These are phyloP conservation scores for Cryptomyrus ogoouensis DNA, from an alignment of 2,113 vertebrate genomes.

Conservation along the genomic window DNA sequence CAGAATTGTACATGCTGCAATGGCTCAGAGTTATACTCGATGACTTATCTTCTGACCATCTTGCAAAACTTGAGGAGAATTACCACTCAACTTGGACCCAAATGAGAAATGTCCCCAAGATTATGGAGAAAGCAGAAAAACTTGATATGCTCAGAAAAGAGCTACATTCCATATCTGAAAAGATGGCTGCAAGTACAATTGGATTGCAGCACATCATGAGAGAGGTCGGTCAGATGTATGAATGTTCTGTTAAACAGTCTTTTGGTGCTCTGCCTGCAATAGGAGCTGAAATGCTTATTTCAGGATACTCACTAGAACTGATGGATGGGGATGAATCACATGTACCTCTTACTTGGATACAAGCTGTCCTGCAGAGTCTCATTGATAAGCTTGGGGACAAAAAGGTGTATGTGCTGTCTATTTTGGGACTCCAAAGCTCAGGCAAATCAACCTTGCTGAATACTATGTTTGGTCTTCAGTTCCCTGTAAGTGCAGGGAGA, in stretches of 20 bases:
- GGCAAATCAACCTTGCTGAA: constrained; percentile 68
- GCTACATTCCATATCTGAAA: constrained; percentile 20
- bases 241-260: not conserved
- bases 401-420: constrained; percentile 52
- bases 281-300: constrained; percentile 53
- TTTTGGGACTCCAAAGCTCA: constrained; percentile 54
- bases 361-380: constrained; percentile 50
- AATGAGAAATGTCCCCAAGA: not conserved
- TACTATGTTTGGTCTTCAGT: constrained; percentile 64
- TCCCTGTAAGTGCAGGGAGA: constrained; percentile 48
- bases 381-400: constrained; percentile 42
- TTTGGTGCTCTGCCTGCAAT: constrained; percentile 28
- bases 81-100: constrained; percentile 25
- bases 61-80: not conserved
- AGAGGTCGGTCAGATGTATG: constrained; percentile 57
- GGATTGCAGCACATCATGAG: constrained; percentile 59
- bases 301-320: constrained; percentile 56
- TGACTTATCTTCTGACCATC: not conserved
- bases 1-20: constrained; percentile 24
- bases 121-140: not conserved
- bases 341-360: constrained; percentile 55
- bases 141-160: not conserved
- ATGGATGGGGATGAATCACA: constrained; percentile 54
- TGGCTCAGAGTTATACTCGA: constrained; percentile 26
- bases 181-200: constrained; percentile 36